Conservation (phyloP, 2,797 vertebrate genomes). For the Pipistrellus pygmaeus region DNA sequence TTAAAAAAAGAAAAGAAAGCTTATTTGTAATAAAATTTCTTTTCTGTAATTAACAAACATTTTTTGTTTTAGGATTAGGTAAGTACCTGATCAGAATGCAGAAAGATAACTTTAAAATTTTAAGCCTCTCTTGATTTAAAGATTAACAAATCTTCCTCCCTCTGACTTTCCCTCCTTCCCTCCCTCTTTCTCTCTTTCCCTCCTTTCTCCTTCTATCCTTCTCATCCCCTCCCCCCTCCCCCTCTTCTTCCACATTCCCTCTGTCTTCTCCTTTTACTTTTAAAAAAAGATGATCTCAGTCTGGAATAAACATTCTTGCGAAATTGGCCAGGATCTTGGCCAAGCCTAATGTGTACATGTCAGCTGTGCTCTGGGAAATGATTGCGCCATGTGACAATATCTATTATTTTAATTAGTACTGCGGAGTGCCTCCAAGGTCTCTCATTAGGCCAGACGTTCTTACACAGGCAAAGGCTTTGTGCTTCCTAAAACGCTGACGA, state of each 20-base stretch:
- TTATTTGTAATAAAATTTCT: neutral
- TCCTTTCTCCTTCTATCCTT: neutral
- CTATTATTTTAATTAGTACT: conserved; percentile 71
- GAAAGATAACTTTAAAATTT: neutral
- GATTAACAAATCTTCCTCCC: neutral
- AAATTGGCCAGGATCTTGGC: conserved; percentile 73
- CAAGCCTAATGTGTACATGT: conserved; percentile 61
- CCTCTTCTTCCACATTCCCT: neutral
- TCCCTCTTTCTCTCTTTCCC: neutral
- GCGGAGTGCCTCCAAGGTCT: neutral
- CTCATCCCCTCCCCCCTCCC: neutral
- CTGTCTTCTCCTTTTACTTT: neutral
- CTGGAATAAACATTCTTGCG: conserved; percentile 81
- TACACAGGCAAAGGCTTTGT: neutral
- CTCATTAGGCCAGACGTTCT: conserved; percentile 37
- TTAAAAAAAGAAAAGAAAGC: neutral
- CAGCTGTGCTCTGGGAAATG: conserved; percentile 79
- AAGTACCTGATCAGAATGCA: neutral
- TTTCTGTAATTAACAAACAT: neutral
- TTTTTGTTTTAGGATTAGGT: neutral
- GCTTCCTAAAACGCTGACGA: conserved; percentile 31
- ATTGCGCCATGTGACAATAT: conserved; percentile 57
- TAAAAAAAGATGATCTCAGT: conserved; percentile 69
- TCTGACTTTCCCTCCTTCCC: neutral
- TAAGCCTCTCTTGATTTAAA: neutral